Conservation (phyloP, 2,113 vertebrate genomes). For the Laticauda laticaudata region DNA sequence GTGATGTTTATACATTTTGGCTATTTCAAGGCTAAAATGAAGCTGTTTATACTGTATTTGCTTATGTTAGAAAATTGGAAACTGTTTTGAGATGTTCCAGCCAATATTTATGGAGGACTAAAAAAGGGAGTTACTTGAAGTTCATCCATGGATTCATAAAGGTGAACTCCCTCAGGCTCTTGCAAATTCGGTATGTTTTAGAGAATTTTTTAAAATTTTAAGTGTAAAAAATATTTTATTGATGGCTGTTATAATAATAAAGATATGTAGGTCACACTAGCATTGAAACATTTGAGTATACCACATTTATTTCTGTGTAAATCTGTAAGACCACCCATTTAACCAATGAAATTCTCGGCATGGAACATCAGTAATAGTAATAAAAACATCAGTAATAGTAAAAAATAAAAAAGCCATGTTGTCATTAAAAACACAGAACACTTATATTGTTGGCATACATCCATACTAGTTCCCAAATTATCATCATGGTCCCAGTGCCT, state of each 20-base stretch:
- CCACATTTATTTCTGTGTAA: neutral
- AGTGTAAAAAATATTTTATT: neutral
- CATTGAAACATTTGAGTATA: neutral
- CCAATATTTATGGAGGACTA: constrained; percentile 86
- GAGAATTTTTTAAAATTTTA: neutral
- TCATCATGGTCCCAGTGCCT: neutral
- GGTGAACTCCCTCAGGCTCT: constrained; percentile 81
- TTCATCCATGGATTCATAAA: constrained; percentile 87
- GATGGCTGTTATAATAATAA: neutral
- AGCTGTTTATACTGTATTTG: neutral
- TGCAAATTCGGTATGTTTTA: constrained; percentile 74
- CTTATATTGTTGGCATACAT: neutral
- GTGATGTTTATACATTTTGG: neutral
- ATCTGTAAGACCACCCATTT: neutral
- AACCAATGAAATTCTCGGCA: neutral
- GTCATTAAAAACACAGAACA: neutral
- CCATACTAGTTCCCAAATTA: neutral
- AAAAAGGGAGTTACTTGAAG: constrained; percentile 82
- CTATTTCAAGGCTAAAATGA: neutral
- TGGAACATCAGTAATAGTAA: neutral
- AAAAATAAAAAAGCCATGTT: neutral
- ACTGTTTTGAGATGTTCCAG: constrained; percentile 83
- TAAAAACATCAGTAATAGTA: neutral
- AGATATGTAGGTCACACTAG: neutral
- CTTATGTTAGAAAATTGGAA: constrained; percentile 74